Evolutionary conservation across 2,797 vertebrate genomes (phyloP), one percentile per base, ranked within the genome.

Genomic region (Hydrolagus colliei): DNA sequence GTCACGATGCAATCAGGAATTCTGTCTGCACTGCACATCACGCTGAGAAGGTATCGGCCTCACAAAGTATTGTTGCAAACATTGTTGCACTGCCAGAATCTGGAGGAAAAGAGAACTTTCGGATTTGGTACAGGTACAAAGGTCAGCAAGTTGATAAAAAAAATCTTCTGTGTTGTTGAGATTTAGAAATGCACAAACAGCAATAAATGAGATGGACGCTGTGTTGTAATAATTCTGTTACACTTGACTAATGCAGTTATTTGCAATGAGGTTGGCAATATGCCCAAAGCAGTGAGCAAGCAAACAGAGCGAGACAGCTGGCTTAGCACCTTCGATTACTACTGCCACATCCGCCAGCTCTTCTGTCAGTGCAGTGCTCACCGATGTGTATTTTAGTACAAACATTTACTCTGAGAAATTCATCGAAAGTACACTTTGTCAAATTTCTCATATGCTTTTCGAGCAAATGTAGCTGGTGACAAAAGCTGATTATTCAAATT

Each of bases 171-270:
- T 85, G 88, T 90, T 92, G 89, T 67, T 88, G 92, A 92, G 91
- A 90, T 89, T 90, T 90, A 90, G 91, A 93, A 94, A 91, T 88
- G 92, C 92, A 92, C 22, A 35, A 86, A 88, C 91, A 93, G 94
- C 92, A 92, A 91, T 92, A 94, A 92, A 91, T 88, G 90, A 87
- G 92, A 91, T 93, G 93, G 94, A 94, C 93, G 90, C 92, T 91
- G 92, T 90, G 90, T 93, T 93, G 92, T 93, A 94, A 95, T 95
- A 94, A 94, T 94, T 94, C 92, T 90, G 94, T 93, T 94, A 92
- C 93, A 95, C 94, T 94, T 92, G 92, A 93, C 93, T 94, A 94
- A 95, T 95, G 92, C 92, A 93, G 93, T 92, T 94, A 94, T 94
- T 94, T 82, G 72, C 93, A 94, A 94, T 94, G 93, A 94, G 92